Conservation (phyloP, 2,113 vertebrate species). For the Hippocampus comes region DNA sequence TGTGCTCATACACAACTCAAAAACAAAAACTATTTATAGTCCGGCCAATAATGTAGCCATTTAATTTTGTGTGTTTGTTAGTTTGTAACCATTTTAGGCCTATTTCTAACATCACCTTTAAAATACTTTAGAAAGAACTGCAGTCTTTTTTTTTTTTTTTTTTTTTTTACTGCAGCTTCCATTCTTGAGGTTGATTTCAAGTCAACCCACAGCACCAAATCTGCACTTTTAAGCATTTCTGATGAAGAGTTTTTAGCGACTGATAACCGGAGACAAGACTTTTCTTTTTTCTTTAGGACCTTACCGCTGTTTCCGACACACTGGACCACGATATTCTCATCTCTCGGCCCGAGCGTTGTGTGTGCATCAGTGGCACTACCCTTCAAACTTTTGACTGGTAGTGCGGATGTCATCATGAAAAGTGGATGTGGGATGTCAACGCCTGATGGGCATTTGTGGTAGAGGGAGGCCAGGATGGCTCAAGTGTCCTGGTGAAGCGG, state of each 20-base stretch:
- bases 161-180: background rate
- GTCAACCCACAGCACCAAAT: background rate
- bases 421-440: conserved; percentile 58
- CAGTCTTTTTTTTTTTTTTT: background rate
- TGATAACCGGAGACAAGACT: background rate
- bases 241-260: background rate
- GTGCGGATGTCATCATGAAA: background rate
- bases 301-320: background rate
- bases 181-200: no score
- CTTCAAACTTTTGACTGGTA: background rate
- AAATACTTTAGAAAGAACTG: no score
- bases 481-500: conserved; percentile 69
- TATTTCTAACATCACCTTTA: no score
- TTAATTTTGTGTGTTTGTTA: no score
- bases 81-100: no score
- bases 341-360: background rate
- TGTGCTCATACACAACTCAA: conserved; percentile 35
- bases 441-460: conserved; percentile 82
- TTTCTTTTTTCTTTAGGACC: background rate
- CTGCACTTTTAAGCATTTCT: background rate
- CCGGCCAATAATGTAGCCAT: background rate
- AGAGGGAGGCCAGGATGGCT: conserved; percentile 77
- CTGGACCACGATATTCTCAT: background rate
- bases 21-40: background rate
- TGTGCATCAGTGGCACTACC: no score